phyloP scores from a whole-genome alignment of 2,888 invertebrate genomes.

The Abscondita cerata region DNA sequence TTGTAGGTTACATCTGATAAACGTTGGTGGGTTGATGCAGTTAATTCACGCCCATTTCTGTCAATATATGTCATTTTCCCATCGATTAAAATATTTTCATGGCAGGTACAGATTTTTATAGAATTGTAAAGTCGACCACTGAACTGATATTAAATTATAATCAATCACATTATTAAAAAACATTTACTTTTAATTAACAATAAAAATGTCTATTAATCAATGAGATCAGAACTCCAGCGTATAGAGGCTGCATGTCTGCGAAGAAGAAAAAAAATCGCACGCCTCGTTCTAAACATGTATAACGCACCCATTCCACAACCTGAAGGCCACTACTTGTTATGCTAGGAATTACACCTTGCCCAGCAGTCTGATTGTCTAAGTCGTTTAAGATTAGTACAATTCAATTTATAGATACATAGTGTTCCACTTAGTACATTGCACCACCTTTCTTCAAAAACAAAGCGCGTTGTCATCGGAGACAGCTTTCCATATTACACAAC shows the following conservation, averaged over 20 bases:
- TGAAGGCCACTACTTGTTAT: conserved; percentile 46
- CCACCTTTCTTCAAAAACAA: too few species aligned
- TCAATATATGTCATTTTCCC: conserved; percentile 30
- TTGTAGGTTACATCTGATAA: conserved; percentile 30
- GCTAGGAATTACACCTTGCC: conserved; percentile 45
- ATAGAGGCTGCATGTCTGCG: conserved; percentile 44
- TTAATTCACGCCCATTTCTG: conserved; percentile 29
- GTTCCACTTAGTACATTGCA: too few species aligned
- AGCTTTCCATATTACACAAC: too few species aligned
- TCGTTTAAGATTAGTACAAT: conserved; percentile 37
- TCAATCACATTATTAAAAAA: conserved; percentile 5
- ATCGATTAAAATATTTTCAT: conserved; percentile 21
- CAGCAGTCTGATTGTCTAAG: conserved; percentile 49
- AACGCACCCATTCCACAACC: conserved; percentile 49
- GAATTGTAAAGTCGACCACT: neutral
- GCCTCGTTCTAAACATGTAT: conserved; percentile 50
- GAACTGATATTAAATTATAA: neutral
- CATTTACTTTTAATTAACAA: conserved; percentile 7
- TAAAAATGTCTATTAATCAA: conserved; percentile 33
- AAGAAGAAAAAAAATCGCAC: conserved; percentile 42
- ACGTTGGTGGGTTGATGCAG: conserved; percentile 27
- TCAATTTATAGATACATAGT: conserved; percentile 30
- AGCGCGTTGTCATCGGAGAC: too few species aligned
- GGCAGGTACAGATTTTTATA: conserved; percentile 25
- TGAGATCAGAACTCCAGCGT: conserved; percentile 38